These are phyloP conservation scores for Camponotus floridanus DNA, from an alignment of 1,140 invertebrate species.

Conservation along the genomic window DNA sequence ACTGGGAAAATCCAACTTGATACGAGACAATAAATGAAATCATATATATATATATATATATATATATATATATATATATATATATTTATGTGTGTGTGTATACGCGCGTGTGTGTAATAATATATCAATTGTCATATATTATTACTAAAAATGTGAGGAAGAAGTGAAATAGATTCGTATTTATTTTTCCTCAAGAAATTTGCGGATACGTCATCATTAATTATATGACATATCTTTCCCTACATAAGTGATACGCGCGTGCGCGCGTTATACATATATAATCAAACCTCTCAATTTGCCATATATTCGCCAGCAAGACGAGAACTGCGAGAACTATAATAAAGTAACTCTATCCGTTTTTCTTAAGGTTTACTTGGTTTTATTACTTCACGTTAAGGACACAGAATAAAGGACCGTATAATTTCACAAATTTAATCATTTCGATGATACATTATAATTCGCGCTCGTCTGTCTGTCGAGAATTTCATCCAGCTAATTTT, in stretches of 20 bases:
- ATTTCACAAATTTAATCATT: constrained; percentile 49
- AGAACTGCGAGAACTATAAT: constrained; percentile 35
- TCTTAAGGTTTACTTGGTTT: neutral
- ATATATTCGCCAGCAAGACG: constrained; percentile 48
- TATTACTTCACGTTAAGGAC: constrained; percentile 21
- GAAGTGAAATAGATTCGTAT: constrained; percentile 61
- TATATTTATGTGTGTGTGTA: too few relatives aligned
- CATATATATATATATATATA: constrained; percentile 62
- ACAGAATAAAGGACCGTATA: constrained; percentile 20
- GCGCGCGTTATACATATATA: neutral
- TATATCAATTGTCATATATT: constrained; percentile 76
- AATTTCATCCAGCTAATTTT: constrained; percentile 38
- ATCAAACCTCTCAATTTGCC: constrained; percentile 57
- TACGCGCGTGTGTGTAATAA: constrained; percentile 34
- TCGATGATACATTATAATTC: constrained; percentile 47
- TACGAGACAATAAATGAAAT: constrained; percentile 82
- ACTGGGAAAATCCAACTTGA: constrained; percentile 68
- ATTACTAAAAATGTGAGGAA: constrained; percentile 77
- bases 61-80: too few relatives aligned
- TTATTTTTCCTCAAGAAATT: constrained; percentile 49
- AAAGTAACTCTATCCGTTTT: neutral
- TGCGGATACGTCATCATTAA: constrained; percentile 50
- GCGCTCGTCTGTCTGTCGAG: constrained; percentile 42
- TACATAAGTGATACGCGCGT: constrained; percentile 38
- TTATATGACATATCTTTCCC: constrained; percentile 53